These are phyloP conservation scores for Drosophila multiciliata DNA, from an alignment of 2,888 invertebrate species.

Conservation along the genomic window DNA sequence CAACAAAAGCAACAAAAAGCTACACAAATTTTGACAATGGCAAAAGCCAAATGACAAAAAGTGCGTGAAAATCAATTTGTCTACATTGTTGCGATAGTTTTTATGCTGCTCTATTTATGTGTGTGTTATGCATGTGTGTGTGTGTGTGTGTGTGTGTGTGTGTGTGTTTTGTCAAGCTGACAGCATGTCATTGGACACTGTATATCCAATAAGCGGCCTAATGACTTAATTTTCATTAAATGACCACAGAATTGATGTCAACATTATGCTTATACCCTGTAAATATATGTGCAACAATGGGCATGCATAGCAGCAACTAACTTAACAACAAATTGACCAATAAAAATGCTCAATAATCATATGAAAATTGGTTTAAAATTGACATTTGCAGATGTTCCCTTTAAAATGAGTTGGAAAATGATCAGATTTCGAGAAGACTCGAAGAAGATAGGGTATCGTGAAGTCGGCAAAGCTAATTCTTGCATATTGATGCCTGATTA, in stretches of 20 bases:
- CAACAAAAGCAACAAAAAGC: conserved; percentile 1
- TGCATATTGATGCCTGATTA: conserved; percentile 28
- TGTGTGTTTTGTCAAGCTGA: conserved; percentile 26
- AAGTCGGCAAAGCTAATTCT: not conserved
- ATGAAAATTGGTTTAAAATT: not conserved
- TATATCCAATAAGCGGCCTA: conserved; percentile 40
- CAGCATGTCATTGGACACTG: conserved; percentile 30
- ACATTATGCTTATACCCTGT: conserved; percentile 49
- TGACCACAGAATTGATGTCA: conserved; percentile 63
- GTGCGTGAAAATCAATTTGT: conserved; percentile 64
- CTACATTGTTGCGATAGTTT: conserved; percentile 50
- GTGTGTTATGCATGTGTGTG: not conserved
- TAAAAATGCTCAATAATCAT: not conserved
- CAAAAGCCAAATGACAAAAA: conserved; percentile 54
- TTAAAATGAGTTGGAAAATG: not conserved
- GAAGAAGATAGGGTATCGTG: conserved; percentile 3
- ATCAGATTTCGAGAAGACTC: not conserved
- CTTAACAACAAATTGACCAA: not conserved
- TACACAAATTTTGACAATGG: conserved; percentile 31
- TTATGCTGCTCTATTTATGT: conserved; percentile 38
- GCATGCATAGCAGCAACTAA: not conserved
- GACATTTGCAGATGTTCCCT: not conserved
- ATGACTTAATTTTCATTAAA: conserved; percentile 69
- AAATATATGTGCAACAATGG: not conserved
- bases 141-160: conserved; percentile 14